Evolutionary conservation across 1,140 invertebrate species (phyloP).

Genomic region (Brachionus sp.): DNA sequence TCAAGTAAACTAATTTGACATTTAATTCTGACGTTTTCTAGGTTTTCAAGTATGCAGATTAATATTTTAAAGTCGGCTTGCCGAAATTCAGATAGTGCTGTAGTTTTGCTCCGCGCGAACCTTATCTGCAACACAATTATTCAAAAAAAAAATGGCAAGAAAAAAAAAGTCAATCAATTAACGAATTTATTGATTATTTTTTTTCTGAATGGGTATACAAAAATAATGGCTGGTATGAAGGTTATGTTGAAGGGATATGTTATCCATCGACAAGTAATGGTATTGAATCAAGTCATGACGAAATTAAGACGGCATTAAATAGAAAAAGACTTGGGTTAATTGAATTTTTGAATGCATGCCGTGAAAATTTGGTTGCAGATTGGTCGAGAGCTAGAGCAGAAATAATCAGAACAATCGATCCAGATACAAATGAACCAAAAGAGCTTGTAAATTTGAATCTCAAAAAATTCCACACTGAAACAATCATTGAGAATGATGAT

Average conservation of each 20-base stretch:
- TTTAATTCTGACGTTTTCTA: too few species aligned
- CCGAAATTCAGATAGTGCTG: too few species aligned
- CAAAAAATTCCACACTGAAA: too few species aligned
- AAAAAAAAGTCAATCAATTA: neutral
- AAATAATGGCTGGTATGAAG: slow-evolving; percentile 13
- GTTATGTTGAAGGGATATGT: neutral
- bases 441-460: neutral
- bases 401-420: neutral
- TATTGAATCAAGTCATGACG: neutral
- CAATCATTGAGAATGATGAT: neutral
- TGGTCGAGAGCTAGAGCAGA: neutral
- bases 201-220: neutral
- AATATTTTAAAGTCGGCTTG: too few species aligned
- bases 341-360: neutral
- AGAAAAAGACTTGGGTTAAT: slow-evolving; percentile 7
- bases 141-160: neutral
- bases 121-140: neutral
- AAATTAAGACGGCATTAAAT: neutral
- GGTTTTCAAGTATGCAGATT: too few species aligned
- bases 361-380: neutral
- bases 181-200: slow-evolving; percentile 7
- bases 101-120: too few species aligned
- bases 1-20: too few species aligned
- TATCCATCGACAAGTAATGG: neutral
- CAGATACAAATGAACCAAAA: neutral